Evolutionary conservation across 2,113 vertebrate species (phyloP).

Genomic region (Scytalopus superciliaris): DNA sequence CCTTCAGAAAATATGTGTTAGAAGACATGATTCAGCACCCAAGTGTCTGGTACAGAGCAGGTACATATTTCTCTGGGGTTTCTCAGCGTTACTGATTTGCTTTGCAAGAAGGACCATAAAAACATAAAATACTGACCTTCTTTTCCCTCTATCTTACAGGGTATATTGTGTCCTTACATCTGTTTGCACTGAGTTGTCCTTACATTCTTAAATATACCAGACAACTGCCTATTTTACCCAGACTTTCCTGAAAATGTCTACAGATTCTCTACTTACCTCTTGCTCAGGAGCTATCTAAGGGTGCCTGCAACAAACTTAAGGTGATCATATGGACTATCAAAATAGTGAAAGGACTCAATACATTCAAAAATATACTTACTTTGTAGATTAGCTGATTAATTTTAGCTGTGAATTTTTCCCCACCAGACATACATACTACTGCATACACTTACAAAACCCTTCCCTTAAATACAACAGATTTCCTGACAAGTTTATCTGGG

Average conservation of each 20-base stretch:
- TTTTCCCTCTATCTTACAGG: background rate
- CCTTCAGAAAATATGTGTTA: background rate
- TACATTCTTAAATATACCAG: background rate
- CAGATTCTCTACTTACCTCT: background rate
- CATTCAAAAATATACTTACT: background rate
- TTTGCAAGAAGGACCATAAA: background rate
- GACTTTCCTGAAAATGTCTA: background rate
- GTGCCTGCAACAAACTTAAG: background rate
- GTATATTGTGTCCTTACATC: background rate
- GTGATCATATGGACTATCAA: background rate
- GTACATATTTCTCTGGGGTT: background rate
- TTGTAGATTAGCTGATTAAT: background rate
- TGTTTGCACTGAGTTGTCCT: background rate
- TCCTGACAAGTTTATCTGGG: background rate
- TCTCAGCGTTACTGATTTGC: background rate
- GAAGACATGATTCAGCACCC: background rate
- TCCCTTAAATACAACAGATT: background rate
- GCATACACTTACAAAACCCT: background rate
- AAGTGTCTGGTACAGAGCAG: background rate
- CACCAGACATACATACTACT: background rate
- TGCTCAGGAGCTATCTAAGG: background rate
- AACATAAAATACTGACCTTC: background rate
- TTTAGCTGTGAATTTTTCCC: too few species aligned
- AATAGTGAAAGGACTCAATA: background rate
- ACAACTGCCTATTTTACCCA: background rate